phyloP scores from a whole-genome alignment of 2,113 vertebrate species.

The Rattus norvegicus region GRCr8 NC_086020.1:241792501-241793000 shows the following conservation, averaged over 20 bases:
- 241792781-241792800: constrained; percentile 47
- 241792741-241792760: constrained; percentile 47
- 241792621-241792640: constrained; percentile 23
- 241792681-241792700: constrained; percentile 73
- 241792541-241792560: constrained; percentile 35
- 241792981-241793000: constrained; percentile 1
- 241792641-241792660: constrained; percentile 66
- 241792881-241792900: constrained; percentile 65
- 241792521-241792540: constrained; percentile 32
- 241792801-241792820: constrained; percentile 19
- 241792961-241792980: not conserved
- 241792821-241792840: constrained; percentile 64
- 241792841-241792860: constrained; percentile 4
- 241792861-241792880: not conserved
- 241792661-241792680: constrained; percentile 69
- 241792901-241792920: constrained; percentile 48
- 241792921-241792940: constrained; percentile 63
- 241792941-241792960: constrained; percentile 54
- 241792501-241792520: not conserved
- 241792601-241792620: constrained; percentile 63
- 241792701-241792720: constrained; percentile 69
- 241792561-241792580: constrained; percentile 41
- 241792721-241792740: constrained; percentile 68
- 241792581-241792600: not conserved
- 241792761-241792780: constrained; percentile 12